Evolutionary conservation across 30 jellyfish, hydroid and myxozoan species (phyloP).

Genomic region (Sanderia malayensis): DNA sequence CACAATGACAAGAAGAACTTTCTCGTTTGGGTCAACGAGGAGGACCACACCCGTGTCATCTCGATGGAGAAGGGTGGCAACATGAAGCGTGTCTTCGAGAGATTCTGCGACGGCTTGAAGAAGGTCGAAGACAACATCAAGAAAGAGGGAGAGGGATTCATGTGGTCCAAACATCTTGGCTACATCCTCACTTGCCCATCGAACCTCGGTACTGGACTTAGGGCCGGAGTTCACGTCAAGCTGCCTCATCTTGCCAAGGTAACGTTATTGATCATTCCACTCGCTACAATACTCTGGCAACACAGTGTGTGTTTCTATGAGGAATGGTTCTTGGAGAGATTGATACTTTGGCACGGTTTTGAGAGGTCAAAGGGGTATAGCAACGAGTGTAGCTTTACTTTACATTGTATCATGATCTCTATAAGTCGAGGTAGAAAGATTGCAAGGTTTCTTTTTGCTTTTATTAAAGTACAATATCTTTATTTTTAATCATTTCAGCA

Average conservation of each 20-base stretch:
- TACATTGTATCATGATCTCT: neutral
- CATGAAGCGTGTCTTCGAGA: constrained; percentile 58
- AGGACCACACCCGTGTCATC: constrained; percentile 68
- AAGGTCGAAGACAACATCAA: constrained; percentile 55
- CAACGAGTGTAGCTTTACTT: neutral
- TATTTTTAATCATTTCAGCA: neutral
- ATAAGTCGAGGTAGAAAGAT: neutral
- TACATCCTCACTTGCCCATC: constrained; percentile 69
- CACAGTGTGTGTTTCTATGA: neutral
- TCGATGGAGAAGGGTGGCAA: constrained; percentile 71
- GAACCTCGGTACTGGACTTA: constrained; percentile 63
- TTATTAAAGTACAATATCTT: too few relatives aligned
- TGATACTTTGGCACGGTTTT: too few relatives aligned
- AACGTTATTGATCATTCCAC: neutral
- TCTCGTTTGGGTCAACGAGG: constrained; percentile 61
- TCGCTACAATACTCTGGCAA: neutral
- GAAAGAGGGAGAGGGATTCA: constrained; percentile 39
- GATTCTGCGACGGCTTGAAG: constrained; percentile 62
- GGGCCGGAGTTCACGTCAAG: constrained; percentile 74
- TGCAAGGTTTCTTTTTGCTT: too few relatives aligned
- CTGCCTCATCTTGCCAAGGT: constrained; percentile 46
- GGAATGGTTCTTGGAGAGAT: neutral
- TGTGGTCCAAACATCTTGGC: constrained; percentile 67
- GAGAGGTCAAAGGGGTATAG: neutral
- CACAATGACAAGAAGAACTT: constrained; percentile 75